Evolutionary conservation across 1,140 invertebrate genomes (phyloP).

Genomic region (Drosophila ogumai): DNA sequence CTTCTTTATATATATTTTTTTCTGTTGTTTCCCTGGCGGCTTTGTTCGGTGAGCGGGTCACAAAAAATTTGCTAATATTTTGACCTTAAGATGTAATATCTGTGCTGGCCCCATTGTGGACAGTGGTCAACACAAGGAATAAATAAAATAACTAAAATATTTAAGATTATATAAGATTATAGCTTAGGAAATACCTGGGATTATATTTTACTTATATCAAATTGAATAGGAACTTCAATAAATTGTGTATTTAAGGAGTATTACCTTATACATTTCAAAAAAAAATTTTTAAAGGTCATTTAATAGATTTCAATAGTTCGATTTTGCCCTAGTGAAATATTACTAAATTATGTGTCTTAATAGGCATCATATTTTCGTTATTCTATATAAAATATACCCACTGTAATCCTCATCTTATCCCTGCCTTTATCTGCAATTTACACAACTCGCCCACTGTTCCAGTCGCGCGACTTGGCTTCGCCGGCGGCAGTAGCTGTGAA

Average conservation of each 20-base stretch:
- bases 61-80: slow-evolving; percentile 80
- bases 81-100: slow-evolving; percentile 71
- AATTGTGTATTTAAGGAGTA: too few relatives aligned
- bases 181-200: background rate
- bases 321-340: background rate
- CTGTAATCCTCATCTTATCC: background rate
- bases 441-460: slow-evolving; percentile 46
- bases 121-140: slow-evolving; percentile 31
- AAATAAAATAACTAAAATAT: background rate
- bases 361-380: too few relatives aligned
- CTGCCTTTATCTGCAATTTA: slow-evolving; percentile 6
- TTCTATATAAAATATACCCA: background rate
- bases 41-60: slow-evolving; percentile 54
- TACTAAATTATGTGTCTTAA: background rate
- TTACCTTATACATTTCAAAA: too few relatives aligned
- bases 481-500: slow-evolving; percentile 63
- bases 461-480: slow-evolving; percentile 27
- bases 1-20: slow-evolving; percentile 32
- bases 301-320: background rate
- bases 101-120: slow-evolving; percentile 48
- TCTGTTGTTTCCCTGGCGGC: slow-evolving; percentile 12
- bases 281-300: too few relatives aligned
- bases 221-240: too few relatives aligned
- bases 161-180: too few relatives aligned
- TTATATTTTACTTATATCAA: too few relatives aligned